Percentiles rank a stretch among this genome's conserved stretches.
Conservation (phyloP, 2,888 invertebrate genomes). For the Drosophila fungiperda region DNA sequence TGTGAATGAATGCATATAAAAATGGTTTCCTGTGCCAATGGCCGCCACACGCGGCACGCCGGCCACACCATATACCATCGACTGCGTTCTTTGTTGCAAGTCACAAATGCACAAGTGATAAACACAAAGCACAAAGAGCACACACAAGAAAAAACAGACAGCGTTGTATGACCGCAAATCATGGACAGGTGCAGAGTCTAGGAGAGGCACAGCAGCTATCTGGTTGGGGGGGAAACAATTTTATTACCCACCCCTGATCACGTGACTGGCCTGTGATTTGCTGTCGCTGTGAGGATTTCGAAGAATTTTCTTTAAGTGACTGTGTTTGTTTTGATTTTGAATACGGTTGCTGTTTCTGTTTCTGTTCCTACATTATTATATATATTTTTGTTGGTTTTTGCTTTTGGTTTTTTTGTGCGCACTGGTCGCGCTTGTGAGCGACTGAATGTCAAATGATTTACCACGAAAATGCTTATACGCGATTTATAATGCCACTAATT, state of each 20-base stretch:
- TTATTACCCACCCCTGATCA: conserved; percentile 41
- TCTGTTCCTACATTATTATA: conserved; percentile 14
- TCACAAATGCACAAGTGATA: conserved; percentile 45
- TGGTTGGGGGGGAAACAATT: not conserved
- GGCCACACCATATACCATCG: conserved; percentile 1
- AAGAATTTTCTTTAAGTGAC: conserved; percentile 8
- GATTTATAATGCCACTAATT: conserved; percentile 76
- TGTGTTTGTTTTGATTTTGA: conserved; percentile 43
- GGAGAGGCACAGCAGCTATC: not conserved
- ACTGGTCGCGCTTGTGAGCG: conserved; percentile 41
- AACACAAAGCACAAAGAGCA: conserved; percentile 56
- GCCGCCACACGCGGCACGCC: conserved; percentile 62
- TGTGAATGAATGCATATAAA: conserved; percentile 24
- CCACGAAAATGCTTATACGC: conserved; percentile 69
- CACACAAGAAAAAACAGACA: conserved; percentile 17
- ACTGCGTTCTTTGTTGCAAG: conserved; percentile 28
- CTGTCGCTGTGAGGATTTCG: conserved; percentile 46
- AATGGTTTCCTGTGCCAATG: conserved; percentile 73
- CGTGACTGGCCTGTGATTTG: conserved; percentile 65
- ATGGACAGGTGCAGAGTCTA: conserved; percentile 22
- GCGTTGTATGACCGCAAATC: conserved; percentile 31
- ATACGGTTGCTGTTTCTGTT: conserved; percentile 14
- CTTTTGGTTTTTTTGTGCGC: conserved; percentile 33
- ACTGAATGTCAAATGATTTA: conserved; percentile 77
- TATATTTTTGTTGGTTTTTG: conserved; percentile 7